Evolutionary conservation across 2,888 invertebrate genomes (phyloP).

Genomic region (Dryobota labecula): DNA sequence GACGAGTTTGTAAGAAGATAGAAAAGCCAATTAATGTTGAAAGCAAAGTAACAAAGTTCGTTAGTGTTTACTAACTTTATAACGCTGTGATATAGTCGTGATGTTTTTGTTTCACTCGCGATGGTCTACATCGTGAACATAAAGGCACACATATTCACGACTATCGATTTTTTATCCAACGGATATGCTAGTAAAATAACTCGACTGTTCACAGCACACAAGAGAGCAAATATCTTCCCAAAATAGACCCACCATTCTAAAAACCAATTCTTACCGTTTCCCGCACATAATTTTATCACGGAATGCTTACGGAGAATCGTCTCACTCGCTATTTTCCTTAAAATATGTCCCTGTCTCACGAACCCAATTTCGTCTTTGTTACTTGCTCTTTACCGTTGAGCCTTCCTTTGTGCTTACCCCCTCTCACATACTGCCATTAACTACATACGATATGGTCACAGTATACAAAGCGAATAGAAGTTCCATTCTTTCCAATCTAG

Average conservation of each 20-base stretch:
- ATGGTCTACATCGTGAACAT: neutral
- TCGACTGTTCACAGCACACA: neutral
- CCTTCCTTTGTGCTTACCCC: conserved; percentile 48
- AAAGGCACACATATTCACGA: neutral
- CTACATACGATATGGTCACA: conserved; percentile 15
- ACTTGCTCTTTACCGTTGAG: conserved; percentile 22
- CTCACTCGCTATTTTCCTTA: conserved; percentile 32
- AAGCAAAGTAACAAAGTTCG: neutral
- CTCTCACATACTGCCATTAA: conserved; percentile 39
- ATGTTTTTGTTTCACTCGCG: conserved; percentile 4
- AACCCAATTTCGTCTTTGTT: conserved; percentile 46
- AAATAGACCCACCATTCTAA: conserved; percentile 4
- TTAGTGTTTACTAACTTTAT: conserved; percentile 13
- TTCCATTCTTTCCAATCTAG: neutral
- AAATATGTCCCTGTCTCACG: conserved; percentile 38
- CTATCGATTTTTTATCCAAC: neutral
- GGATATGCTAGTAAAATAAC: neutral
- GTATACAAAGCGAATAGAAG: conserved; percentile 11
- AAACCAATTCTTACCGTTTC: conserved; percentile 16
- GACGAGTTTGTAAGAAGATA: conserved; percentile 26
- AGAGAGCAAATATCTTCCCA: neutral
- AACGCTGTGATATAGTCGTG: neutral
- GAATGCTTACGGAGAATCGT: conserved; percentile 33
- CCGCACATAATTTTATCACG: conserved; percentile 36
- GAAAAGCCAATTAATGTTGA: conserved; percentile 36